Conservation (phyloP, 2,797 vertebrate genomes). For the Hemibagrus guttatus region DNA sequence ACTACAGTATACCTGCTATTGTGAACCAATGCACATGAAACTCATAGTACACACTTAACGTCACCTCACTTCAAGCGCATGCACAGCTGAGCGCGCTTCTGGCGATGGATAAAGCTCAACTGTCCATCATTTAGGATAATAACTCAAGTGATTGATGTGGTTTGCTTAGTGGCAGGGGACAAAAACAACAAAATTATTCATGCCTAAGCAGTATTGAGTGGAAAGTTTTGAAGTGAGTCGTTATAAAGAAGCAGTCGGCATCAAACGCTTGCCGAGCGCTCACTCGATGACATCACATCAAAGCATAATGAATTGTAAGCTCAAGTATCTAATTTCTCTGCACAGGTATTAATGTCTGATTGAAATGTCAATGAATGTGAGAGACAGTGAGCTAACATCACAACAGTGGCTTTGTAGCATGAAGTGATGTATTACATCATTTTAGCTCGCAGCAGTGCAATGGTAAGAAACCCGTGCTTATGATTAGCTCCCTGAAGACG, state of each 20-base stretch:
- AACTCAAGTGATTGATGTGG: slow-evolving; percentile 19
- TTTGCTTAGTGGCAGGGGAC: neutral
- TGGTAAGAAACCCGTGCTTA: neutral
- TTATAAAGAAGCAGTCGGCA: slow-evolving; percentile 14
- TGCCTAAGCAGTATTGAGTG: neutral
- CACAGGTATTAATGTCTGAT: slow-evolving; percentile 18
- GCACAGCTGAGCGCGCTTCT: neutral
- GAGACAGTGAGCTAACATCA: slow-evolving; percentile 22
- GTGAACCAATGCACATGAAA: neutral
- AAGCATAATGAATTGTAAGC: slow-evolving; percentile 50
- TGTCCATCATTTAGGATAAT: slow-evolving; percentile 17
- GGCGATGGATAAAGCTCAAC: slow-evolving; percentile 7
- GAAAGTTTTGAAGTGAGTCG: slow-evolving; percentile 18
- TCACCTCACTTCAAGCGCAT: neutral
- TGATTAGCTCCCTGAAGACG: neutral
- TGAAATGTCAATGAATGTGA: slow-evolving; percentile 26
- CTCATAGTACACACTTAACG: neutral
- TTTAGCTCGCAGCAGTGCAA: neutral
- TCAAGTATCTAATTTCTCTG: slow-evolving; percentile 27
- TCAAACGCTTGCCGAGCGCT: slow-evolving; percentile 41
- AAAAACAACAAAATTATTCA: slow-evolving; percentile 25
- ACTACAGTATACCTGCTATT: neutral
- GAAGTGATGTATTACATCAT: slow-evolving; percentile 26
- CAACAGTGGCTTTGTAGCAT: slow-evolving; percentile 6
- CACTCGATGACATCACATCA: slow-evolving; percentile 50